Evolutionary conservation across 2,888 invertebrate species (phyloP).

Genomic region (Myopa testacea): DNA sequence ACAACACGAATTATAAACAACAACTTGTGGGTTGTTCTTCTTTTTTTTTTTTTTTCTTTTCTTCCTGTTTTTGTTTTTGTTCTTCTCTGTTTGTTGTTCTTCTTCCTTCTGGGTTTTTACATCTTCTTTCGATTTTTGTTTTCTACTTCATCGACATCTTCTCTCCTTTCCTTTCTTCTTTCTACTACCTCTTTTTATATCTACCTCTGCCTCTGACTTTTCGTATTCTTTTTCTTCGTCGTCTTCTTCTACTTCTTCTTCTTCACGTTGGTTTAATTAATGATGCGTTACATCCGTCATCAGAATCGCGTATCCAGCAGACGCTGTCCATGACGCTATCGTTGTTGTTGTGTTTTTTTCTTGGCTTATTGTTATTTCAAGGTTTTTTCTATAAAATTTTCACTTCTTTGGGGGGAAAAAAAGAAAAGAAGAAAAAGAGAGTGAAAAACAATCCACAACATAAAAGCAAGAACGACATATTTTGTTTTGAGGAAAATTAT

Average conservation of each 20-base stretch:
- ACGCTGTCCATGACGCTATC: conserved; percentile 1
- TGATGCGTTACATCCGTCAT: conserved; percentile 62
- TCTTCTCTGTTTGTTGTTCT: too few species aligned
- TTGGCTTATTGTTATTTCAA: not conserved
- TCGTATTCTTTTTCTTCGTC: not conserved
- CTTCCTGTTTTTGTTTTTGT: too few species aligned
- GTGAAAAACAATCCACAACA: not conserved
- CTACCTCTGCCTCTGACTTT: not conserved
- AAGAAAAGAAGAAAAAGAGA: not conserved
- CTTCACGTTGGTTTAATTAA: conserved; percentile 54
- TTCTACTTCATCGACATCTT: too few species aligned
- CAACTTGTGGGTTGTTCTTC: too few species aligned
- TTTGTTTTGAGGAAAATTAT: too few species aligned
- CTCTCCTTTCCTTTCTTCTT: too few species aligned
- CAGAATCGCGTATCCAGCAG: conserved; percentile 39
- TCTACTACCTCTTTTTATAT: not conserved
- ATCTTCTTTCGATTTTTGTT: too few species aligned
- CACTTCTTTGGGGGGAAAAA: conserved; percentile 1
- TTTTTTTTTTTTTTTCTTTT: too few species aligned
- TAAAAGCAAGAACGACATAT: not conserved
- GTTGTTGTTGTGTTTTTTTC: not conserved
- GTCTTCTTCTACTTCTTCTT: not conserved
- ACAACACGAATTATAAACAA: too few species aligned
- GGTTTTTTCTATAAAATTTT: conserved; percentile 5
- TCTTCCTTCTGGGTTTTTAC: too few species aligned